A percentile compares a stretch with the other conserved stretches of the same genome.
These are phyloP conservation scores for Lepidochrysops patricia DNA, from an alignment of 2,888 invertebrate species.

Conservation along the genomic window DNA sequence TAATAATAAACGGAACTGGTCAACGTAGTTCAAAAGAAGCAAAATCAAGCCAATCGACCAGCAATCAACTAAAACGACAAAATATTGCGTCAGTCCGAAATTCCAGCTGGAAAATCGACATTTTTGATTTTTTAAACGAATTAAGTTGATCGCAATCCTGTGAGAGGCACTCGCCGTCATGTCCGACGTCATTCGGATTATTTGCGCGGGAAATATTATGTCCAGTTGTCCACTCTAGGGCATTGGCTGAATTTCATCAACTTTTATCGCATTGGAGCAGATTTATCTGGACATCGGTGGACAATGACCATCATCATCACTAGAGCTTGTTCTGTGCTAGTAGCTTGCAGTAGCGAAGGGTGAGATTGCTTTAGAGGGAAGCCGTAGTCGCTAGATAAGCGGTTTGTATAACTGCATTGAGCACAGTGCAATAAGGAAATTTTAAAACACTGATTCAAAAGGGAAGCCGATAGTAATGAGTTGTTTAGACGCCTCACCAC, in stretches of 20 bases:
- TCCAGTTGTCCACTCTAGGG: not conserved
- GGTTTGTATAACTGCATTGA: no score
- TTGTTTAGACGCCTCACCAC: no score
- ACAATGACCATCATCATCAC: not conserved
- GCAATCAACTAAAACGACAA: not conserved
- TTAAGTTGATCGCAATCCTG: not conserved
- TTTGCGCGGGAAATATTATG: not conserved
- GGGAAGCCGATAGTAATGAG: no score
- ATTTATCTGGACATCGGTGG: not conserved
- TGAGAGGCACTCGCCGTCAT: slow-evolving; percentile 2
- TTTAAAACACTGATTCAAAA: no score
- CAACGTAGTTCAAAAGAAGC: not conserved
- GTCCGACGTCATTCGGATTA: not conserved
- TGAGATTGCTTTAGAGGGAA: no score
- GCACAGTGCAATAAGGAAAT: no score
- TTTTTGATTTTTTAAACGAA: not conserved
- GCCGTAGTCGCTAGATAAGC: no score
- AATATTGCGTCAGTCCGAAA: not conserved
- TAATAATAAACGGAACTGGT: no score
- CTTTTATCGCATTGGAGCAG: not conserved
- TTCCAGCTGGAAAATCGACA: not conserved
- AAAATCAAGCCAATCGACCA: not conserved
- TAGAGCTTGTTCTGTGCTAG: no score
- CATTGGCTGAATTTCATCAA: not conserved
- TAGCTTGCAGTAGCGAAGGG: no score